phyloP scores from a whole-genome alignment of 2,113 vertebrate species.

The Catharus bicknelli region DNA sequence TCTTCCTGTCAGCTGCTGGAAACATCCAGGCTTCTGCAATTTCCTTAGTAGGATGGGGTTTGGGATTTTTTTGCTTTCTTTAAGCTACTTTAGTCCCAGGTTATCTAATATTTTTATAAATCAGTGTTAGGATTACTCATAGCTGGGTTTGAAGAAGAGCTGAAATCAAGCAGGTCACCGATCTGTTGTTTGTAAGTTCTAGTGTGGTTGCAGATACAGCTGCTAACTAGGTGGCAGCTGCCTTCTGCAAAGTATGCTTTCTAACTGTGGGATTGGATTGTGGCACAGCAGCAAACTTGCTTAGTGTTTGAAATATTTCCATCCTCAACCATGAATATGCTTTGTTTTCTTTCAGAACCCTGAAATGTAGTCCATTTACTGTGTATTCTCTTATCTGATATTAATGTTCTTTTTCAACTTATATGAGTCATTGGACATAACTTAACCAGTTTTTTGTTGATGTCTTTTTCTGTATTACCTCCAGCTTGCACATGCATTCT shows the following conservation, averaged over 20 bases:
- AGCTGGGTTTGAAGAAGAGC: neutral
- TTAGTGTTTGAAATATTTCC: neutral
- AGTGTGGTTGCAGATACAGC: neutral
- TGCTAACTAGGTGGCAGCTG: neutral
- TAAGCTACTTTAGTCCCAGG: neutral
- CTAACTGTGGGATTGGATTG: neutral
- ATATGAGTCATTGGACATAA: neutral
- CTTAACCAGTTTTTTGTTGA: neutral
- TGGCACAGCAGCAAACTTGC: neutral
- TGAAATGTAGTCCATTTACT: neutral
- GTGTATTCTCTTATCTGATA: neutral
- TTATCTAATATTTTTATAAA: neutral
- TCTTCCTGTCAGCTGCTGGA: neutral
- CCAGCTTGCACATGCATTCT: neutral
- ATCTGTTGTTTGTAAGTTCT: neutral
- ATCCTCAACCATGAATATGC: neutral
- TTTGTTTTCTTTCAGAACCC: neutral
- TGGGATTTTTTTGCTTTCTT: rapidly evolving
- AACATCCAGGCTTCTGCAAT: neutral
- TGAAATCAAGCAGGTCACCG: neutral
- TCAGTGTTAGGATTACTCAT: neutral
- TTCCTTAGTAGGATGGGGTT: neutral
- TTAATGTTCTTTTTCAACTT: rapidly evolving
- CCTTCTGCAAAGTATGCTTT: neutral
- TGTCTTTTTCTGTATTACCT: neutral